Evolutionary conservation across 1,140 invertebrate species (phyloP), one percentile per base, ranked within the genome.

Genomic region (Andricus grossulariae): DNA sequence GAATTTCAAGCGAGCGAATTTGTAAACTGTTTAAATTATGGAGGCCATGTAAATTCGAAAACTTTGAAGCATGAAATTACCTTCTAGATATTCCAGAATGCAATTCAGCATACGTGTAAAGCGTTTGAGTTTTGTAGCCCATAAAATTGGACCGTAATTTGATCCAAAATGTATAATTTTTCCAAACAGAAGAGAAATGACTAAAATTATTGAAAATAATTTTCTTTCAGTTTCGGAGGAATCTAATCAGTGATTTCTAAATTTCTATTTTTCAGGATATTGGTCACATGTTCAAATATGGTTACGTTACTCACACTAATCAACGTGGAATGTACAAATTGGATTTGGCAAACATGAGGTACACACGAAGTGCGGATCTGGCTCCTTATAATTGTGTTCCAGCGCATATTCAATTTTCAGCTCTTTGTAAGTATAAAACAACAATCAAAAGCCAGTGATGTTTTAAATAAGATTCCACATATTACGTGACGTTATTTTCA

Each of bases 361-460:
- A 96, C 87, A 94, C 94, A 49, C 93, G 95, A 80, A 95, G 94
- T 60, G 93, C 96, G 2, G 95, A 97, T 89, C 90, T 97, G 19
- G 94, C 94, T 2, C 93, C 93, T 10, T 95, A 95, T 90, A 95
- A 95, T 85, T 97, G 96, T 88, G 94, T 96, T 3, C 96, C 96
- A 3, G 91, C 93, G 50, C 91, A 93, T 78, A 92, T 96, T 54
- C 93, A 95, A 83, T 96, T 96, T 88, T 94, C 96, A 2, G 93
- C 95, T 19, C 88, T 96, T 50, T 96, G 96, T 96, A 90, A 94
- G 94, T 93, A 83, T 71, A 55, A 50, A 79, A 13, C 45, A 50
- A 51, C 13, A 60, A 49, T 55, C 52, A 15, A 66, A n/a, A n/a
- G 32, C 21, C 10, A 57, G 0, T 11, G 0, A 2, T 45, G 10